Percentiles rank a stretch among this genome's conserved stretches.
phyloP scores from a whole-genome alignment of 2,888 invertebrate species.

The Temnothorax unifasciatus region DNA sequence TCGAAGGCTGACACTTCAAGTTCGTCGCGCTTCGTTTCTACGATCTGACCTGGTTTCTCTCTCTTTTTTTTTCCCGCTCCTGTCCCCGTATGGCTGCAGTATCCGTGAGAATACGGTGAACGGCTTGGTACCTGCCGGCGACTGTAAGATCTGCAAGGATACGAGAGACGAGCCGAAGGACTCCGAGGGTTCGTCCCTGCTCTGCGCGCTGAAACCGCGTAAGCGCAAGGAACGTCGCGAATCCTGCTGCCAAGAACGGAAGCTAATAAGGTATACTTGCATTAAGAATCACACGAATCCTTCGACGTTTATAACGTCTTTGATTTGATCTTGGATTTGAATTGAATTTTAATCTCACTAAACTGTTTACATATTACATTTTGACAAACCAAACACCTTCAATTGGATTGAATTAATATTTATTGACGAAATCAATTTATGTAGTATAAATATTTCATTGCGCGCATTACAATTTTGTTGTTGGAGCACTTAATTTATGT shows the following conservation, averaged over 20 bases:
- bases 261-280: constrained; percentile 82
- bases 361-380: not conserved
- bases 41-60: constrained; percentile 44
- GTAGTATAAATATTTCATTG: not conserved
- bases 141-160: constrained; percentile 83
- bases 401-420: not conserved
- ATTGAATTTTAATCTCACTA: not conserved
- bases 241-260: constrained; percentile 86
- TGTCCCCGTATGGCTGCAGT: constrained; percentile 74
- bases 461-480: not conserved
- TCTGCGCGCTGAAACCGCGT: constrained; percentile 88
- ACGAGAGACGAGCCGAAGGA: constrained; percentile 86
- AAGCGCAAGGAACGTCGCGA: constrained; percentile 89
- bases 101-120: constrained; percentile 81
- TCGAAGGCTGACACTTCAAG: constrained; percentile 46
- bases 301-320: not conserved
- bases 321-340: not conserved
- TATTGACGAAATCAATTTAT: constrained; percentile 4
- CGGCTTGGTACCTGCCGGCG: constrained; percentile 78
- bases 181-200: constrained; percentile 87
- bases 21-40: constrained; percentile 35
- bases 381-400: not conserved
- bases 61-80: not conserved
- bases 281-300: constrained; percentile 16
- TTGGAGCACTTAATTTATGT: constrained; percentile 1